A percentile compares a stretch with the other conserved stretches of the same genome.
These are phyloP conservation scores for Macquaria ambigua DNA, from an alignment of 2,113 vertebrate species.

Conservation along the genomic window DNA sequence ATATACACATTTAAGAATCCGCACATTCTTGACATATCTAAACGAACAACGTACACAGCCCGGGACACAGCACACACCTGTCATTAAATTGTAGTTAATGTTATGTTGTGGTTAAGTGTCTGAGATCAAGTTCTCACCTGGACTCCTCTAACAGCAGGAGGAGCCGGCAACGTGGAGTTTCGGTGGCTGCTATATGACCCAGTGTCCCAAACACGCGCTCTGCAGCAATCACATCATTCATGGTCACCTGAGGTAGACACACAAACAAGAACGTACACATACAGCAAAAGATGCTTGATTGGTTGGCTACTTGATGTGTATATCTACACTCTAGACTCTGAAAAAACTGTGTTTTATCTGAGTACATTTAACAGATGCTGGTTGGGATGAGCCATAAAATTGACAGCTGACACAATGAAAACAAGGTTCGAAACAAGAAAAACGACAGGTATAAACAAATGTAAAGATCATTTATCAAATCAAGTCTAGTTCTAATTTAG, in stretches of 20 bases:
- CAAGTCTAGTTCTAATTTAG: not conserved
- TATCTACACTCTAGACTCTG: not conserved
- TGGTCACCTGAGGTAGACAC: constrained; percentile 87
- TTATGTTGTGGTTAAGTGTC: constrained; percentile 11
- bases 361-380: not conserved
- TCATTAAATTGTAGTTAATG: constrained; percentile 21
- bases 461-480: constrained; percentile 11
- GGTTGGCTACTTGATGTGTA: not conserved
- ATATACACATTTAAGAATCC: constrained; percentile 26
- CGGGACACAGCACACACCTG: constrained; percentile 32
- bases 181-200: constrained; percentile 92
- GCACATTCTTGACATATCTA: constrained; percentile 48
- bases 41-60: constrained; percentile 26
- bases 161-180: constrained; percentile 90
- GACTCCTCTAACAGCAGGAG: constrained; percentile 92
- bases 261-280: constrained; percentile 5
- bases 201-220: constrained; percentile 94
- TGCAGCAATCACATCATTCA: constrained; percentile 91
- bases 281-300: not conserved
- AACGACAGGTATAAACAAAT: constrained; percentile 10
- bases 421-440: not conserved
- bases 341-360: not conserved
- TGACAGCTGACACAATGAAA: not conserved
- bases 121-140: constrained; percentile 84
- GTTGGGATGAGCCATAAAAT: not conserved